Evolutionary conservation across 2,888 invertebrate species (phyloP), one percentile per base, ranked within the genome.

Genomic region (Mesoligia furuncula): DNA sequence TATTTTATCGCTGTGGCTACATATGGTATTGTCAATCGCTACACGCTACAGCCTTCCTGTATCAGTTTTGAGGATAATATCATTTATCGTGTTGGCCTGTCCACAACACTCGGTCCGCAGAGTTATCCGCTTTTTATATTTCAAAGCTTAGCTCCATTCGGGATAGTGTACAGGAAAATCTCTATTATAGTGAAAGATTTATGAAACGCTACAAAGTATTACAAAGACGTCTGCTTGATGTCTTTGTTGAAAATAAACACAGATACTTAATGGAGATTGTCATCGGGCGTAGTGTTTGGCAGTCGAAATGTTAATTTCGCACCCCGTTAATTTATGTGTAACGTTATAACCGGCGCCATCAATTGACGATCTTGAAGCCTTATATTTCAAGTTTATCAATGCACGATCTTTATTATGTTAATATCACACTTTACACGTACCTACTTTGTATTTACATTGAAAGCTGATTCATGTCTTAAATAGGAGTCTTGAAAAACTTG

Each of bases 51-150:
- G 74, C 80, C 68, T 77, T 81, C 77, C 54, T 83, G 79, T 87
- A 87, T 87, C 82, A 83, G 81, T 84, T 84, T 85, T 83, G 81
- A 81, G 84, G 80, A 87, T 88, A 85, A 88, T 85, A 78, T 87
- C 81, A 84, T 87, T 87, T 85, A 87, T 88, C 83, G 85, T 88
- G 79, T 85, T 81, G 77, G 78, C 80, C 87, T 87, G 85, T 88
- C 89, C 85, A 82, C 85, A 83, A 85, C 87, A 85, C 80, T 84
- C 84, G 83, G 79, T 78, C 80, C 81, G 70, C 36, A 77, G 73
- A 84, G 79, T 77, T 84, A 79, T 84, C 84, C 83, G 79, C 79
- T 85, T 84, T 86, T 88, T 85, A 84, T 84, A 87, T 84, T 88
- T 84, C 88, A 88, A 83, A 87, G 80, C 85, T 86, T 78, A 85